These are phyloP conservation scores for Myotis findleyi DNA, from an alignment of 2,797 vertebrate genomes.

Conservation along the genomic window DNA sequence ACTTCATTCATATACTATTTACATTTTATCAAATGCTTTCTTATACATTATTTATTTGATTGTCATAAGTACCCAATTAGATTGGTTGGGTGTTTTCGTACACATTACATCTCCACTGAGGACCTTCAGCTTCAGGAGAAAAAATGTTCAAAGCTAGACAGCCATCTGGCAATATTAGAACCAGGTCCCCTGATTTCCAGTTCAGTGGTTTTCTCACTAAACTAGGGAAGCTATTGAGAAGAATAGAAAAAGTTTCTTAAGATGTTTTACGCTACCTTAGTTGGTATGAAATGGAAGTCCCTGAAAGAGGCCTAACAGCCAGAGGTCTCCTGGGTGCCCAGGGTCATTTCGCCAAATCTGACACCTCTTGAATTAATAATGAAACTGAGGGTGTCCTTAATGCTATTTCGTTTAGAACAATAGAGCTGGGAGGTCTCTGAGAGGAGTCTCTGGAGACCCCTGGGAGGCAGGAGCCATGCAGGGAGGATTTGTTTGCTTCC, in stretches of 20 bases:
- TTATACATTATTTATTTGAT: not conserved
- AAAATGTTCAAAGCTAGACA: not conserved
- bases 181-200: not conserved
- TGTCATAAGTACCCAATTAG: not conserved
- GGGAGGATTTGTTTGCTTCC: not conserved
- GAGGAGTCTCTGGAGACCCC: not conserved
- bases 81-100: not conserved
- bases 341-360: not conserved
- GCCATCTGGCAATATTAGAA: not conserved
- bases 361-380: not conserved
- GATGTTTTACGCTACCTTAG: not conserved
- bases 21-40: not conserved
- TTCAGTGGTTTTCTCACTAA: not conserved
- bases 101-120: not conserved
- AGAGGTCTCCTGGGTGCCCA: not conserved
- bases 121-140: slow-evolving; percentile 21
- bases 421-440: not conserved
- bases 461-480: not conserved
- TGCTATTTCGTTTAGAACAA: not conserved
- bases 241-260: not conserved
- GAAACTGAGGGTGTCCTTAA: not conserved
- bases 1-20: not conserved
- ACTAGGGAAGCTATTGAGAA: not conserved
- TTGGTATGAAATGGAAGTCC: not conserved
- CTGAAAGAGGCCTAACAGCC: not conserved